Evolutionary conservation across 92 coral and sea anemone species (phyloP).

Genomic region (Blastomussa wellsi): DNA sequence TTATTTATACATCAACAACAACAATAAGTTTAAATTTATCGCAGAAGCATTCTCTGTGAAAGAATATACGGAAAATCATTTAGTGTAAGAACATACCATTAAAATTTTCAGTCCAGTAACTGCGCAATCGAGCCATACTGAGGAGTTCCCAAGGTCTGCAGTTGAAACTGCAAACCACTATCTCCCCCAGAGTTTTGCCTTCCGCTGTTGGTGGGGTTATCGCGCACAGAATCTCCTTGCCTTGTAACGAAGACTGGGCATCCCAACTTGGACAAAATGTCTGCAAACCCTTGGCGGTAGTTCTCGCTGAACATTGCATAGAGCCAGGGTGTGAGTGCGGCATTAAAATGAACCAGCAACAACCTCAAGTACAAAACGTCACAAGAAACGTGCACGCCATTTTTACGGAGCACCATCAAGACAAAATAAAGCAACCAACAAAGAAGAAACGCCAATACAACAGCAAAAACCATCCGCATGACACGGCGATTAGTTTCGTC

Average conservation of each 20-base stretch:
- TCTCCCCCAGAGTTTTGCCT: not conserved
- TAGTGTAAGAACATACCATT: not conserved
- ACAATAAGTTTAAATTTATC: not conserved
- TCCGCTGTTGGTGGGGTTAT: not conserved
- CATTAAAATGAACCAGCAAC: conserved; percentile 52
- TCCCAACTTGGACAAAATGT: conserved; percentile 1
- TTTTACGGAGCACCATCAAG: conserved; percentile 6
- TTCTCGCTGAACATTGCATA: conserved; percentile 31
- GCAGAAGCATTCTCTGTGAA: not conserved
- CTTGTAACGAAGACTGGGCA: not conserved
- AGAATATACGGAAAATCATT: not conserved
- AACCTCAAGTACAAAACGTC: conserved; percentile 24
- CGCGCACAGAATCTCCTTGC: not conserved
- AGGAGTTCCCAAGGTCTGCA: not conserved
- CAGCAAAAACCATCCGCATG: conserved; percentile 35
- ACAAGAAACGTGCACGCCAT: conserved; percentile 27
- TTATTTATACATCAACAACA: too few relatives aligned
- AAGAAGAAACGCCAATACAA: conserved; percentile 33
- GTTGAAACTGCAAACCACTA: not conserved
- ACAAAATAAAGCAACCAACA: conserved; percentile 59
- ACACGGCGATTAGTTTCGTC: conserved; percentile 37
- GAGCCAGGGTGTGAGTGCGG: conserved; percentile 46
- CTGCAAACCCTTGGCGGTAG: conserved; percentile 39
- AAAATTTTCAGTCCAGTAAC: not conserved
- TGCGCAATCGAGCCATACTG: conserved; percentile 3